phyloP scores from a whole-genome alignment of 2,888 invertebrate species.

The Meta bourneti region DNA sequence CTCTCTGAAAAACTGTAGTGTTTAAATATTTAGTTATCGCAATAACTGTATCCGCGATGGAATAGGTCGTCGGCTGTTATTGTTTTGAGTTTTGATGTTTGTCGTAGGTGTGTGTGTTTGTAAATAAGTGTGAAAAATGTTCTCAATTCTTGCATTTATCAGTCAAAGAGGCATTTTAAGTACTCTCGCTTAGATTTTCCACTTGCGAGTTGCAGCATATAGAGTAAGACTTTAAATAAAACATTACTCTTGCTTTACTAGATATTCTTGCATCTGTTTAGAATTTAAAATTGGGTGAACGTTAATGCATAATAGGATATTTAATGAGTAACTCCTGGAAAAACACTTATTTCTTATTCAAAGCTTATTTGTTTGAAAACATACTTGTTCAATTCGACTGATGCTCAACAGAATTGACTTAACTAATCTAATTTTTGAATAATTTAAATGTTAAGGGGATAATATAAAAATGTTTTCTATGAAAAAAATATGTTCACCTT shows the following conservation, averaged over 20 bases:
- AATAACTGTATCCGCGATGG: constrained; percentile 13
- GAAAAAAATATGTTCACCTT: no score
- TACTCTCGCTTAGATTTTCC: not conserved
- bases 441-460: no score
- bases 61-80: constrained; percentile 39
- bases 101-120: constrained; percentile 39
- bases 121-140: constrained; percentile 48
- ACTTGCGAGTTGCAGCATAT: not conserved
- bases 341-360: not conserved
- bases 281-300: not conserved
- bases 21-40: no score
- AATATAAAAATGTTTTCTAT: no score
- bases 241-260: not conserved
- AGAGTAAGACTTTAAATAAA: not conserved
- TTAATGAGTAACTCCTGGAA: no score
- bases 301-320: no score
- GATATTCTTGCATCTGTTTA: constrained; percentile 17
- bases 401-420: not conserved
- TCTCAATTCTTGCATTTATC: constrained; percentile 1
- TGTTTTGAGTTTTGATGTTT: constrained; percentile 42
- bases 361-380: not conserved
- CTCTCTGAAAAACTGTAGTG: no score
- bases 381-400: not conserved
- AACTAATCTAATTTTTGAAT: not conserved
- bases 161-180: not conserved